These are phyloP conservation scores for Zophobas atratus DNA, from an alignment of 1,140 invertebrate genomes.

Conservation along the genomic window DNA sequence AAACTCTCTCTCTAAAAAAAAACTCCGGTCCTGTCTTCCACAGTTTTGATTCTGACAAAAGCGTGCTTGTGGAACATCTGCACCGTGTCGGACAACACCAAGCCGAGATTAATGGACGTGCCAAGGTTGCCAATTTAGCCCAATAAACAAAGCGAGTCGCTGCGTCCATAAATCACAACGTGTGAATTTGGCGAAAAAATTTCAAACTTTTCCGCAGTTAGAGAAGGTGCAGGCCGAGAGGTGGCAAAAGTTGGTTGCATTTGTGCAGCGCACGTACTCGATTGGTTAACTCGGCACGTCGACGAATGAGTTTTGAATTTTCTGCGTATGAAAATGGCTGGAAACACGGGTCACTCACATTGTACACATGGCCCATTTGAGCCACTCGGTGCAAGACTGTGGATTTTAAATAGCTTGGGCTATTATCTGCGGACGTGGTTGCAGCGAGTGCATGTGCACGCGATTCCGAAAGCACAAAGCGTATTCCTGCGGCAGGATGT, in stretches of 20 bases:
- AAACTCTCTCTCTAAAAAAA: too few species aligned
- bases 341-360: neutral
- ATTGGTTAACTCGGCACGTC: neutral
- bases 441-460: neutral
- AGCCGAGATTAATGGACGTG: constrained; percentile 43
- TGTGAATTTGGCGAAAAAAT: neutral
- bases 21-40: too few species aligned
- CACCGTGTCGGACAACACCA: constrained; percentile 23
- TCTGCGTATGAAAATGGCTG: neutral
- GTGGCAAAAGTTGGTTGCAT: neutral
- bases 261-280: neutral
- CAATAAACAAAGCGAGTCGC: constrained; percentile 13
- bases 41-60: too few species aligned
- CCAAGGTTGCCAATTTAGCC: constrained; percentile 46
- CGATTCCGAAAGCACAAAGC: too few species aligned
- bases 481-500: too few species aligned
- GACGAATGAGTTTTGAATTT: neutral
- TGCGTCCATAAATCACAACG: neutral
- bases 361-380: neutral
- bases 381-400: neutral
- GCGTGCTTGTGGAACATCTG: constrained; percentile 21
- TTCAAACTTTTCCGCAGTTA: neutral
- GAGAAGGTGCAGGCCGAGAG: neutral
- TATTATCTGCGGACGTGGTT: neutral
- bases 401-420: neutral